Percentiles rank a stretch among this genome's conserved stretches.
phyloP scores from a whole-genome alignment of 2,113 vertebrate species.

The Eubucco bourcierii region DNA sequence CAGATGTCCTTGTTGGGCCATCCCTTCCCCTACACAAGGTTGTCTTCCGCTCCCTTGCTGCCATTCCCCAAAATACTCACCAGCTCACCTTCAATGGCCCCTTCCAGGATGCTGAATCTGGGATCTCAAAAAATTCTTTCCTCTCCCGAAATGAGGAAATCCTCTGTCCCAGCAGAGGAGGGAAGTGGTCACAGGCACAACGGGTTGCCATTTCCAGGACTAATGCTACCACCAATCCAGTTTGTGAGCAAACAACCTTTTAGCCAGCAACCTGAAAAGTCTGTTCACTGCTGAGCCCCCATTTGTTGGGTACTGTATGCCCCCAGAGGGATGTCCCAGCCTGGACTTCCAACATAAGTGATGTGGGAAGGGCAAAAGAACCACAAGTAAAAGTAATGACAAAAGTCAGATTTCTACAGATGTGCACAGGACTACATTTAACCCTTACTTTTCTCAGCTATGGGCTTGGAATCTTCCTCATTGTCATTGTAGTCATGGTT shows the following conservation, averaged over 20 bases:
- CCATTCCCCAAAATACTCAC: rapidly evolving
- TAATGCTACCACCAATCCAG: rapidly evolving
- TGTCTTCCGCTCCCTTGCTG: not conserved
- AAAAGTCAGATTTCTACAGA: not conserved
- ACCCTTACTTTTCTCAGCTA: not conserved
- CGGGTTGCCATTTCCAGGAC: not conserved
- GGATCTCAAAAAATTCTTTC: not conserved
- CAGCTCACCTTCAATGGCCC: not conserved
- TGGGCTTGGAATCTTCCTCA: not conserved
- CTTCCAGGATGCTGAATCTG: not conserved
- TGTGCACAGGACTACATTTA: not conserved
- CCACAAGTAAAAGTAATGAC: not conserved
- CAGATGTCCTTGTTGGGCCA: rapidly evolving
- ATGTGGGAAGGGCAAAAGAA: not conserved
- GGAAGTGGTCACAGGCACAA: rapidly evolving
- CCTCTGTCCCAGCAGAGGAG: not conserved
- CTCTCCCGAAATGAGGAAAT: not conserved
- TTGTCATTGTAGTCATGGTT: not conserved
- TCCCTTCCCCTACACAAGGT: not conserved
- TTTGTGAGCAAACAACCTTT: not conserved
- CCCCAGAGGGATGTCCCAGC: not conserved
- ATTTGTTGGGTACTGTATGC: not conserved
- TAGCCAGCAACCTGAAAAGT: not conserved
- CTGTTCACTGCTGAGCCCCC: not conserved
- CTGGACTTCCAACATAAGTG: not conserved